These are phyloP conservation scores for Caenorhabditis wallacei DNA, from an alignment of 2,888 invertebrate species.

Conservation along the genomic window DNA sequence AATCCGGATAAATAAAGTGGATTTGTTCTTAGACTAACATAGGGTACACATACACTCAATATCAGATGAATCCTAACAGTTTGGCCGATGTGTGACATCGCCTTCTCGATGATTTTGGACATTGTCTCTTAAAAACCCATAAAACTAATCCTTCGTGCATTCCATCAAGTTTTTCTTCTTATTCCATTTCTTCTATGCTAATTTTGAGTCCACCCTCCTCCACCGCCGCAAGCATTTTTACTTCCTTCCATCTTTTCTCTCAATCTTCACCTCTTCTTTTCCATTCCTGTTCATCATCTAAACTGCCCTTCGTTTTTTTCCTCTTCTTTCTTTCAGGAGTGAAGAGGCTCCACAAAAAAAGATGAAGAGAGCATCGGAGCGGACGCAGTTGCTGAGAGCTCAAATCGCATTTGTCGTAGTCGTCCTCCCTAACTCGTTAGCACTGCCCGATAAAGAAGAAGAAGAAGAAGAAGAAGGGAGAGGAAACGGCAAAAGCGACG, in stretches of 20 bases:
- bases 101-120: too few relatives aligned
- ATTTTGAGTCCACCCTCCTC: conserved; percentile 1
- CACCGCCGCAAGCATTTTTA: conserved; percentile 19
- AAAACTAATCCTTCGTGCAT: conserved; percentile 51
- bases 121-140: conserved; percentile 41
- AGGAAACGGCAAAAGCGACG: conserved; percentile 17
- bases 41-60: too few relatives aligned
- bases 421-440: conserved; percentile 55
- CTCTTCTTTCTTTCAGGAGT: not conserved
- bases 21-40: too few relatives aligned
- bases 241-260: conserved; percentile 10
- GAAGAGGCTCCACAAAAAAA: not conserved
- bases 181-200: conserved; percentile 21
- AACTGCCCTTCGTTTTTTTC: conserved; percentile 25
- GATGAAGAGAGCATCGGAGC: conserved; percentile 62
- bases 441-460: conserved; percentile 19
- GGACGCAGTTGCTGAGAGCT: conserved; percentile 28
- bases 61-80: too few relatives aligned
- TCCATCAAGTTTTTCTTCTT: conserved; percentile 23
- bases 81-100: too few relatives aligned
- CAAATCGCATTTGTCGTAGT: conserved; percentile 56
- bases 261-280: conserved; percentile 2
- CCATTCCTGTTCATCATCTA: not conserved
- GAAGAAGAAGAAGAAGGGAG: conserved; percentile 7
- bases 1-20: too few relatives aligned